Evolutionary conservation across 2,797 vertebrate genomes (phyloP).

Genomic region (Sebastes matsubarae): DNA sequence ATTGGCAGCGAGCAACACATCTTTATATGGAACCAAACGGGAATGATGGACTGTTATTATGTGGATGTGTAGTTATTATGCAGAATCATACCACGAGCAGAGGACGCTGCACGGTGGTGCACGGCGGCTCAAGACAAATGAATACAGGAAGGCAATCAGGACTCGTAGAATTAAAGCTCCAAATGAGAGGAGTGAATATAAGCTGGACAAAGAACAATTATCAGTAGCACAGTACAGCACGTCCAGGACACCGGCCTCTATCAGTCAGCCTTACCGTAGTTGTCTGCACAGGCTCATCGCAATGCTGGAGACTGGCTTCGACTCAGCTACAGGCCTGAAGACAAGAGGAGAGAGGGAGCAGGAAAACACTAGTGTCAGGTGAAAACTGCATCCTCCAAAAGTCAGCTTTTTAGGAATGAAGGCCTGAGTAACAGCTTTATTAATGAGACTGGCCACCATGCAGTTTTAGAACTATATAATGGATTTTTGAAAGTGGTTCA

Average conservation of each 20-base stretch:
- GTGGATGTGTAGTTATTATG: constrained; percentile 60
- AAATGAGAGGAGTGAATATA: constrained; percentile 59
- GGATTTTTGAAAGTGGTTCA: constrained; percentile 42
- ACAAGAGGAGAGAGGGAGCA: constrained; percentile 31
- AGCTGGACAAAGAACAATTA: constrained; percentile 73
- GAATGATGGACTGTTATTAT: constrained; percentile 65
- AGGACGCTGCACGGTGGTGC: constrained; percentile 23
- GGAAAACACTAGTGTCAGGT: constrained; percentile 47
- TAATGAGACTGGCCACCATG: constrained; percentile 39
- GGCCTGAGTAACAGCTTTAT: constrained; percentile 37
- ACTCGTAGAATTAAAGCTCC: constrained; percentile 58
- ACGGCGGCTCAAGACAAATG: constrained; percentile 55
- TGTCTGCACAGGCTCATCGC: constrained; percentile 42
- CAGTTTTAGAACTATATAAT: constrained; percentile 36
- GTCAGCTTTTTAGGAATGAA: constrained; percentile 49
- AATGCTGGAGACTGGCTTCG: constrained; percentile 14
- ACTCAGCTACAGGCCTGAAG: constrained; percentile 12
- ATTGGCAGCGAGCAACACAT: constrained; percentile 18
- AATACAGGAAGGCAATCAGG: constrained; percentile 61
- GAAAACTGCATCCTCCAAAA: constrained; percentile 38
- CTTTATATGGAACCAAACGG: constrained; percentile 46
- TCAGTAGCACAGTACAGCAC: constrained; percentile 55
- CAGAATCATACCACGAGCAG: constrained; percentile 50
- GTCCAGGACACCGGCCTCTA: constrained; percentile 47
- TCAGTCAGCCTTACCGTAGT: constrained; percentile 41